Percentiles rank a stretch among this genome's conserved stretches.
Conservation (phyloP, 2,888 invertebrate genomes). For the Cantharis rustica region DNA sequence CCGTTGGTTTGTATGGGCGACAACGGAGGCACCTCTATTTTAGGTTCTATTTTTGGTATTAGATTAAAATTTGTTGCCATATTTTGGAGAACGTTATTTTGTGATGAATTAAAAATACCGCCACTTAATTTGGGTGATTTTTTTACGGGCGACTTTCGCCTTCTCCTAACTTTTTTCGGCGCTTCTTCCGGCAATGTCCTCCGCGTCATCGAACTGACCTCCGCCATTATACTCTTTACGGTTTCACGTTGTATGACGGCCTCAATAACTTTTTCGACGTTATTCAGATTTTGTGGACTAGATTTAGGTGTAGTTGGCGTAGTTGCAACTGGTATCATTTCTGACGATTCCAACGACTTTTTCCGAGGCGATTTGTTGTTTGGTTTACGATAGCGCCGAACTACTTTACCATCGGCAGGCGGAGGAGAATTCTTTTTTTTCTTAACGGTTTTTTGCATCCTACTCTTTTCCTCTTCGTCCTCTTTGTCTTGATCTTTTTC, state of each 20-base stretch:
- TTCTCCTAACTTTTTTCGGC: background rate
- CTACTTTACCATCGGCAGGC: background rate
- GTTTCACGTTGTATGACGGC: background rate
- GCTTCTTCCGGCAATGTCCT: background rate
- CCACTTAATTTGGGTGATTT: background rate
- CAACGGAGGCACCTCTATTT: background rate
- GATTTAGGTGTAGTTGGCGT: background rate
- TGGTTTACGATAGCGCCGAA: constrained; percentile 4
- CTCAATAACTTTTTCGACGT: background rate
- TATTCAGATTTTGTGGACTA: background rate
- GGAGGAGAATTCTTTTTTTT: background rate
- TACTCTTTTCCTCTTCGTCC: background rate
- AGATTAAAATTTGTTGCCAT: background rate
- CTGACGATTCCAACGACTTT: background rate
- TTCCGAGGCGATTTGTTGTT: background rate
- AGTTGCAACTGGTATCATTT: background rate
- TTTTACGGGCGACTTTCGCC: background rate
- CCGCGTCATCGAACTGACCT: background rate
- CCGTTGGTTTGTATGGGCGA: background rate
- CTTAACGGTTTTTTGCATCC: background rate
- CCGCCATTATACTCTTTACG: background rate
- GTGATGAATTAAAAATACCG: background rate
- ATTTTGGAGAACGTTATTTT: background rate
- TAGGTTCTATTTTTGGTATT: background rate
- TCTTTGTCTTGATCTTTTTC: background rate